These are phyloP conservation scores for Glyphotaelius pellucidus DNA, from an alignment of 2,888 invertebrate species.

Conservation along the genomic window DNA sequence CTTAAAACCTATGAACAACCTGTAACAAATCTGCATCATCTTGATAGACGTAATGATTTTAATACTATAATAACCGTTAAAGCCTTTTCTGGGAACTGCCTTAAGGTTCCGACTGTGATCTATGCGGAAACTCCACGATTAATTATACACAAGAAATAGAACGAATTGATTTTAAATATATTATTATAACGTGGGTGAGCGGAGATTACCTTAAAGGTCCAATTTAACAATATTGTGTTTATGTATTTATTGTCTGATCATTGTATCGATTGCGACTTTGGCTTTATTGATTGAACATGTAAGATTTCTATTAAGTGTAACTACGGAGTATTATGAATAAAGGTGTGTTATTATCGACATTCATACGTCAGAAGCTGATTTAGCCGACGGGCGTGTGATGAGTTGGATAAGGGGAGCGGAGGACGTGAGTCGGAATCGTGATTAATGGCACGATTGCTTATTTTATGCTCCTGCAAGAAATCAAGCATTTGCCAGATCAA, in stretches of 20 bases:
- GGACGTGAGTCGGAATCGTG: not conserved
- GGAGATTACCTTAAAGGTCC: not conserved
- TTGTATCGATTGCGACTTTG: not conserved
- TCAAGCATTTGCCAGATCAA: too few species aligned
- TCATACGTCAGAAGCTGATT: not conserved
- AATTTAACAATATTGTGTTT: not conserved
- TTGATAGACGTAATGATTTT: constrained; percentile 18
- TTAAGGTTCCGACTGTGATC: not conserved
- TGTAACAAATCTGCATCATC: not conserved
- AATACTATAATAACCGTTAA: not conserved
- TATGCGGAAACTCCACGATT: not conserved
- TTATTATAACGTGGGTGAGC: not conserved
- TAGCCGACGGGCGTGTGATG: not conserved
- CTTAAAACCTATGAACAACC: not conserved
- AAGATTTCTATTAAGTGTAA: not conserved
- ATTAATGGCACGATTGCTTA: not conserved
- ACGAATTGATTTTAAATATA: not conserved
- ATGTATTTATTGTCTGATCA: not conserved
- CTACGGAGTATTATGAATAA: not conserved
- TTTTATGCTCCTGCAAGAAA: not conserved
- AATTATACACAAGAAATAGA: not conserved
- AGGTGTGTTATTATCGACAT: not conserved
- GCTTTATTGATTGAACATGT: not conserved
- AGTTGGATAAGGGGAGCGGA: not conserved
- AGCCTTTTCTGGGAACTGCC: not conserved